Evolutionary conservation across 2,797 vertebrate genomes (phyloP).

Genomic region (Hoplostethus mediterraneus): DNA sequence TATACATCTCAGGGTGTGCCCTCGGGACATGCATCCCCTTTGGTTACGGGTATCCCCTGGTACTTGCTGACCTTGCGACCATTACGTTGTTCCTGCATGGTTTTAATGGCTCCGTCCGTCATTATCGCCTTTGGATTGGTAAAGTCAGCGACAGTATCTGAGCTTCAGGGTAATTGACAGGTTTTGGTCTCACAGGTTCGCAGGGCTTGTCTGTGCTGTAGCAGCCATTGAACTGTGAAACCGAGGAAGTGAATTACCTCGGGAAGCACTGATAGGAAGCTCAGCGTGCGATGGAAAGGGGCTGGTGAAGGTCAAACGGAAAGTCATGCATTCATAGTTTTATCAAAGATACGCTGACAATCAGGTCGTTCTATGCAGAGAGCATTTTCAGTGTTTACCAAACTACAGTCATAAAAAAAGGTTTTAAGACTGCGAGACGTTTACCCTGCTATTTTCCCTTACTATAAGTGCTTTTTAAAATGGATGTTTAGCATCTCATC

Average conservation of each 20-base stretch:
- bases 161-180: constrained; percentile 66
- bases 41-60: constrained; percentile 16
- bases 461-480: constrained; percentile 32
- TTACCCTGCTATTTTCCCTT: background rate
- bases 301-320: constrained; percentile 73
- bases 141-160: constrained; percentile 56
- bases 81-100: constrained; percentile 34
- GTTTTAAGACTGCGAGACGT: constrained; percentile 23
- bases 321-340: constrained; percentile 61
- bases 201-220: constrained; percentile 56
- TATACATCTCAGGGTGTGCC: constrained; percentile 43
- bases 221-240: constrained; percentile 71
- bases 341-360: constrained; percentile 52
- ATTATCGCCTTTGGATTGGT: constrained; percentile 66
- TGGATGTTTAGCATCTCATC: constrained; percentile 23
- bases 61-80: constrained; percentile 55
- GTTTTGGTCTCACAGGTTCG: constrained; percentile 68
- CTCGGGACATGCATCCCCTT: constrained; percentile 33
- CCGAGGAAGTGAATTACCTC: constrained; percentile 72
- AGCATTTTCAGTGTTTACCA: constrained; percentile 34
- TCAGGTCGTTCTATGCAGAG: constrained; percentile 32
- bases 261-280: constrained; percentile 66
- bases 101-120: constrained; percentile 53
- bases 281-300: constrained; percentile 48
- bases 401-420: constrained; percentile 36